Percentiles rank a stretch among this genome's conserved stretches.
These are phyloP conservation scores for Adoxophyes honmai DNA, from an alignment of 1,140 invertebrate species.

Conservation along the genomic window DNA sequence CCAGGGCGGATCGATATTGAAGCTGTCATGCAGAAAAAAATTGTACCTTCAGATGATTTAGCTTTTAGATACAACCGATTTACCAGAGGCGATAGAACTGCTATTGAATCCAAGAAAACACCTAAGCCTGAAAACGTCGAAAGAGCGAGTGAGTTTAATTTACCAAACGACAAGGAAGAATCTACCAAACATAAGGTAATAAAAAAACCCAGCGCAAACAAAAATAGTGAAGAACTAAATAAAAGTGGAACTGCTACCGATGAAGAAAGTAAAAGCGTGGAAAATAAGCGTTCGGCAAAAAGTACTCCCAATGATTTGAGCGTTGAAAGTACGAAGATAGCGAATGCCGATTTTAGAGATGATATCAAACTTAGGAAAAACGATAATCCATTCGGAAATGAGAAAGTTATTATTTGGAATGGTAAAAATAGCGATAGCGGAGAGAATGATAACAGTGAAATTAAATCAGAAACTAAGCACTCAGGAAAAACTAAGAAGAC, in stretches of 20 bases:
- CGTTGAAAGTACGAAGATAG: too few species aligned
- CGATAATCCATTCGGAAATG: not conserved
- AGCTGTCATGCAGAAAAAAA: slow-evolving; percentile 4
- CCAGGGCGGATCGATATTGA: slow-evolving; percentile 10
- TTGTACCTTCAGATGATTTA: slow-evolving; percentile 13
- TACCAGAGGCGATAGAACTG: not conserved
- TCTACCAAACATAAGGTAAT: not conserved
- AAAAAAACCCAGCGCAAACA: not conserved
- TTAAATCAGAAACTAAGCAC: not conserved
- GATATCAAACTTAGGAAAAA: too few species aligned
- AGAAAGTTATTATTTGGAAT: not conserved
- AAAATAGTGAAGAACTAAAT: not conserved
- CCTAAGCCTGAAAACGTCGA: not conserved
- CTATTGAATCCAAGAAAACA: too few species aligned
- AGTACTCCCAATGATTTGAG: too few species aligned
- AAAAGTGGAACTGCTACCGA: not conserved
- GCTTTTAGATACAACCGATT: slow-evolving; percentile 23
- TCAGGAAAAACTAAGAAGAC: not conserved
- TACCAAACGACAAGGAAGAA: not conserved
- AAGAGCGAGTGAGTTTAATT: not conserved
- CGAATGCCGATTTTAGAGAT: too few species aligned
- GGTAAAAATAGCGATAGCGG: not conserved
- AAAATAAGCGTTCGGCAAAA: too few species aligned
- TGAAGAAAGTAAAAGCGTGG: too few species aligned
- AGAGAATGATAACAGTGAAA: not conserved